Base-by-base conservation (phyloP, 2,113 vertebrate genomes). In the Misgurnus anguillicaudatus region DNA sequence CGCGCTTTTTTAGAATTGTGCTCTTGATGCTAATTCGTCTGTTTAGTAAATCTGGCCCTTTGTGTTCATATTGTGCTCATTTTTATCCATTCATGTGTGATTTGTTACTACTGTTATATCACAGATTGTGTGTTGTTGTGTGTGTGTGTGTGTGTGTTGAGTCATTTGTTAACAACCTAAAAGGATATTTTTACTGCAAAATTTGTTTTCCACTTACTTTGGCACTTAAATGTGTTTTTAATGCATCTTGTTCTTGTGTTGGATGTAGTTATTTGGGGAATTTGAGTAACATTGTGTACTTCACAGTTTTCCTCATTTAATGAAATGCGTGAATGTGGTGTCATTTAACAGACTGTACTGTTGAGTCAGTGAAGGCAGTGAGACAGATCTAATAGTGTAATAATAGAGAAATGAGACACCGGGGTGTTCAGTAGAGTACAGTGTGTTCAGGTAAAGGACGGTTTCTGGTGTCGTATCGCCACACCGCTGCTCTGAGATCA, bases 341-440 rank as follows among this genome's bases (percentile, higher is more conserved):
- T 72, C 6, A 7, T 21, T 53, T 24, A 36, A 21, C 53, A 2
- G 17, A 8, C 7, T 57, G 53, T 19, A 19, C 3, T n/a, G 17
- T 17, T 16, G 10, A 58, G 19, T 14, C 21, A 10, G 39, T 9
- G 11, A 58, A 58, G 53, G 53, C 53, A 58, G 4, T 24, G 70
- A 58, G 53, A 72, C n/a, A 21, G 38, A 72, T 72, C 53, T 72
- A 60, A 72, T 72, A 42, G 53, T 58, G 70, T 72, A 13, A 58
- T 72, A 72, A 72, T 58, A 72, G 13, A 58, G 70, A 72, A 72
- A 72, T 0, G 1, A 4, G 53, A 58, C 38, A 57, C 69, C 21
- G 0, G n/a, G 24, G 66, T 39, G 51, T 41, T 13, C 9, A 19
- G 21, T n/a, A 17, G 1, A 48, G 66, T 3, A 57, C 51, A 21